phyloP scores from a whole-genome alignment of 1,140 invertebrate genomes.

The Drosophila orena region DNA sequence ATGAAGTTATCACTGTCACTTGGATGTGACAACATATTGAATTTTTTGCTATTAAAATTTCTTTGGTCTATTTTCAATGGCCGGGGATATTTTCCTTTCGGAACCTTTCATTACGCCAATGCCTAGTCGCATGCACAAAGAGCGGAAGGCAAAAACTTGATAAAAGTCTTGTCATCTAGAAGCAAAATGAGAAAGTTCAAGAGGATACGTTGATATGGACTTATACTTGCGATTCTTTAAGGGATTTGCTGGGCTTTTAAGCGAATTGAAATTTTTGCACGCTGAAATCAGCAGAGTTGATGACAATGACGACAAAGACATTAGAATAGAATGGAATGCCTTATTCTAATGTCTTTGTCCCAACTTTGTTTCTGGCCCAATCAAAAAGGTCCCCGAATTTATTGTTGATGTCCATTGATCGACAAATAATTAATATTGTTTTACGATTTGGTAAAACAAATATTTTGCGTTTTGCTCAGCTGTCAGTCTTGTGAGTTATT shows the following conservation, averaged over 20 bases:
- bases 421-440: no score
- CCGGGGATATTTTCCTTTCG: conserved; percentile 46
- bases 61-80: conserved; percentile 69
- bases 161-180: conserved; percentile 33
- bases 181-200: conserved; percentile 39
- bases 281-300: conserved; percentile 19
- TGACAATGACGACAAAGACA: conserved; percentile 21
- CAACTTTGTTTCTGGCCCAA: no score
- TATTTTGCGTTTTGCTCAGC: no score
- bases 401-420: conserved; percentile 56
- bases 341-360: no score
- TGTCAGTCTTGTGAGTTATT: no score
- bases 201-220: conserved; percentile 22
- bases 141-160: conserved; percentile 48
- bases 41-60: conserved; percentile 63
- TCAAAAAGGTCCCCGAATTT: conserved; percentile 39
- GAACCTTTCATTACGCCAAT: conserved; percentile 64
- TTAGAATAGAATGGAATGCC: no score
- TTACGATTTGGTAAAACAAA: no score
- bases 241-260: conserved; percentile 56
- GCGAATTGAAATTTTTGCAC: conserved; percentile 49
- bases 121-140: conserved; percentile 50
- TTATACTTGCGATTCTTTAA: conserved; percentile 34
- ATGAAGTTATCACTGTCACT: conserved; percentile 59
- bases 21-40: conserved; percentile 73